These are phyloP conservation scores for Lophotis ruficrista DNA, from an alignment of 2,113 vertebrate species.

Conservation along the genomic window DNA sequence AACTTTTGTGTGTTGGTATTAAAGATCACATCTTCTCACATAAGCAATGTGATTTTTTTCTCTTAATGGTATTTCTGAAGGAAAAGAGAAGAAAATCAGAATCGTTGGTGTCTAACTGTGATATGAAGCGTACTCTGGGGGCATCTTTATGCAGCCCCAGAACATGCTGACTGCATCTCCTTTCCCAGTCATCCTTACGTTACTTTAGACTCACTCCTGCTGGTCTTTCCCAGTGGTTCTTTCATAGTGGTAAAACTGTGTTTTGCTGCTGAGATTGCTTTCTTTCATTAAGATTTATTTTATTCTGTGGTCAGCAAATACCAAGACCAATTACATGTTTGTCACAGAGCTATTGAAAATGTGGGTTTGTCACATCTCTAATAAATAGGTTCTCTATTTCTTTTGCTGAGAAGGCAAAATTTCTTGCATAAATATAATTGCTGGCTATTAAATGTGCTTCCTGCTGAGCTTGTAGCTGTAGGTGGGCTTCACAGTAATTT, in stretches of 20 bases:
- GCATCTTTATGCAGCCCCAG: background rate
- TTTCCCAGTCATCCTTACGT: background rate
- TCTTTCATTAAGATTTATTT: slow-evolving; percentile 12
- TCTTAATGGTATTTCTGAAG: background rate
- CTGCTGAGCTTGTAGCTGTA: slow-evolving; percentile 56
- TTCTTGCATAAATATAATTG: slow-evolving; percentile 50
- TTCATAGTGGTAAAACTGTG: background rate
- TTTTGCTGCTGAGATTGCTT: background rate
- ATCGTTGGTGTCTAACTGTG: background rate
- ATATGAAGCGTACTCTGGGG: background rate
- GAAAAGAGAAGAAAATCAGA: background rate
- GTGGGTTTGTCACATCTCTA: slow-evolving; percentile 41
- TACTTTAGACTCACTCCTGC: background rate
- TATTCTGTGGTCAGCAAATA: slow-evolving; percentile 37
- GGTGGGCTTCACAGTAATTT: slow-evolving; percentile 66
- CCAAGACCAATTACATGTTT: slow-evolving; percentile 18
- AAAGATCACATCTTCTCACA: background rate
- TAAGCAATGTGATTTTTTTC: background rate
- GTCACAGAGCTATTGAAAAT: slow-evolving; percentile 31
- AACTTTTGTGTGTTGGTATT: background rate
- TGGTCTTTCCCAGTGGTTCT: slow-evolving; percentile 7
- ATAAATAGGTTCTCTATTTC: slow-evolving; percentile 23
- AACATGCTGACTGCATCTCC: background rate
- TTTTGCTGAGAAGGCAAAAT: slow-evolving; percentile 56
- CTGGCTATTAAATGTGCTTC: slow-evolving; percentile 55